Evolutionary conservation across 2,797 vertebrate species (phyloP), one percentile per base, ranked within the genome.

Genomic region (Erethizon dorsatum): DNA sequence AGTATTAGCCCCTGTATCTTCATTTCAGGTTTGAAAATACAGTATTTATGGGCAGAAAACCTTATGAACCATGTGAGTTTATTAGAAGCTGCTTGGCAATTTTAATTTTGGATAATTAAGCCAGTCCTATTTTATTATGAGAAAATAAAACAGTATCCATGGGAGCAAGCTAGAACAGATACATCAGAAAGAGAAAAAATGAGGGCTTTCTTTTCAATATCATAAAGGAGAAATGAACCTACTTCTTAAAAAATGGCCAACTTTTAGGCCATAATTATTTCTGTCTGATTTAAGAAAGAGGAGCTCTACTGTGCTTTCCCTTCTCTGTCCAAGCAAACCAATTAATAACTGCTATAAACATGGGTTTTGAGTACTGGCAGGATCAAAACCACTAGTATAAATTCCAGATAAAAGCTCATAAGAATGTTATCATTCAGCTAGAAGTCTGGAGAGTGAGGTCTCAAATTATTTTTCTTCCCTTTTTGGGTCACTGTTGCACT

Each of bases 211-310:
- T 84, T 91, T 97, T 94, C 59, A 85, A 87, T 59, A 83, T 83
- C 78, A 84, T 83, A 71, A 90, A 96, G 56, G 77, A 82, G 82
- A 95, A 96, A 88, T 57, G 69, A 96, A 95, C 45, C 65, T 83
- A 94, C 31, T 94, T 96, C 77, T 97, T 93, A 93, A 95, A 95
- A 97, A 97, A 95, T 87, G 93, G 78, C 77, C 83, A 78, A 67
- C 56, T 85, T 93, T 94, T 47, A 96, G 79, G 84, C 94, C 88
- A 63, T 96, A 95, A 97, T 97, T 97, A 94, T 92, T 95, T 96
- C 84, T 95, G 95, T 97, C 93, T 98, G 96, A 83, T 67, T 95
- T 78, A 83, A 95, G 96, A 97, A 97, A 97, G 95, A 93, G 50
- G 92, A 97, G 83, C 56, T 45, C 77, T 50, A 26, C 84, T 54